Evolutionary conservation across 2,797 vertebrate genomes (phyloP), one percentile per base, ranked within the genome.

Genomic region (Columba guinea): DNA sequence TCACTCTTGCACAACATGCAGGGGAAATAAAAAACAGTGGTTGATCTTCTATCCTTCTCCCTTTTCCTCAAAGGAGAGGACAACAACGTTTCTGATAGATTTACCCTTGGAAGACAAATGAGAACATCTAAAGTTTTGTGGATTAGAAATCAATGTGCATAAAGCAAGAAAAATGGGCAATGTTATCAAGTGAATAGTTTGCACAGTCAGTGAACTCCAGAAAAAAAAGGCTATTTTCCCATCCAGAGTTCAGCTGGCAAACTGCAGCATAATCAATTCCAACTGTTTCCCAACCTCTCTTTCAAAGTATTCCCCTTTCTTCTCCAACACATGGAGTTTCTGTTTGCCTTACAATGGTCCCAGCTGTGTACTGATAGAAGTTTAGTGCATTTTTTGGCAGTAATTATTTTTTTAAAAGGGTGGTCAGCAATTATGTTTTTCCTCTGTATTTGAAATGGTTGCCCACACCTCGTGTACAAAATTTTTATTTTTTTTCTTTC

Each of bases 101-200:
- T 94, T 93, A 93, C 30, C 30, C 44, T 91, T 90, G 65, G 60
- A 92, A 94, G 87, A 96, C 18, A 89, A 74, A 96, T 92, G 94
- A 87, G 73, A 86, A 49, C 32, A 74, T 62, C 39, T 56, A 75
- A 69, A 89, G 49, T 69, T 73, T 83, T 87, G 69, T 76, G 74
- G 48, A 95, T 28, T 85, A 91, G 78, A 92, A 96, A 94, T 93
- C 67, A 75, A 71, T 95, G 67, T 69, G 46, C 44, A 52, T 80
- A 93, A 96, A 95, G 77, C 48, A 94, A 94, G 93, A 96, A 71
- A 90, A 94, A 95, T 79, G 58, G 77, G 63, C 65, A 14, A 8
- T 27, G n/a, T 52, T 90, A 78, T 60, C 81, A 92, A 76, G 37
- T 4, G 2, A 84, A 39, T 56, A 63, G 22, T 84, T 90, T 90